These are phyloP conservation scores for Volucella inanis DNA, from an alignment of 2,888 invertebrate genomes.

Conservation along the genomic window DNA sequence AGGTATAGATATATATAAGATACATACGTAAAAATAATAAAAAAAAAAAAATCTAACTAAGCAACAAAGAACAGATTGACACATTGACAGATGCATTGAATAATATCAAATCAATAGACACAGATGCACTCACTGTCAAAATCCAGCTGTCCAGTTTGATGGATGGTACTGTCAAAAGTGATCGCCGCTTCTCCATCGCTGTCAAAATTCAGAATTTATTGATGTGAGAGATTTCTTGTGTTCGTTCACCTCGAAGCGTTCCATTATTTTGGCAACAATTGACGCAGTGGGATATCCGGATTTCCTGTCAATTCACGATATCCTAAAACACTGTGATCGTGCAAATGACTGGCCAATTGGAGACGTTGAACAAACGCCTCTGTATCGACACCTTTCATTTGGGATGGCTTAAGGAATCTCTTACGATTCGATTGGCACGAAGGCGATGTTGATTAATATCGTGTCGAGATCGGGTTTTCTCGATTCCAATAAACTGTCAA, in stretches of 20 bases:
- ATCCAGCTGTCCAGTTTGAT: too few species aligned
- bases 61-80: conserved; percentile 35
- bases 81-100: conserved; percentile 12
- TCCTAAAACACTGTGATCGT: conserved; percentile 90
- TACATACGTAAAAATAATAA: not conserved
- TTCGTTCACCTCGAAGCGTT: conserved; percentile 86
- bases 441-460: conserved; percentile 91
- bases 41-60: conserved; percentile 23
- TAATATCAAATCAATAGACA: not conserved
- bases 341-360: conserved; percentile 88
- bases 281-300: conserved; percentile 90
- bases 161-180: too few species aligned
- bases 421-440: conserved; percentile 89
- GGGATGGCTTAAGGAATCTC: conserved; percentile 90
- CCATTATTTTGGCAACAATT: conserved; percentile 92
- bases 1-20: too few species aligned
- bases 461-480: conserved; percentile 95
- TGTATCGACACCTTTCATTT: conserved; percentile 89
- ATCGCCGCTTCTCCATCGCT: not conserved
- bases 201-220: conserved; percentile 75
- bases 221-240: conserved; percentile 83
- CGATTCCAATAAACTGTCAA: conserved; percentile 92
- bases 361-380: conserved; percentile 90
- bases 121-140: too few species aligned
- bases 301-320: conserved; percentile 91